phyloP scores from a whole-genome alignment of 1,140 invertebrate species.

The Meloidogyne hapla region DNA sequence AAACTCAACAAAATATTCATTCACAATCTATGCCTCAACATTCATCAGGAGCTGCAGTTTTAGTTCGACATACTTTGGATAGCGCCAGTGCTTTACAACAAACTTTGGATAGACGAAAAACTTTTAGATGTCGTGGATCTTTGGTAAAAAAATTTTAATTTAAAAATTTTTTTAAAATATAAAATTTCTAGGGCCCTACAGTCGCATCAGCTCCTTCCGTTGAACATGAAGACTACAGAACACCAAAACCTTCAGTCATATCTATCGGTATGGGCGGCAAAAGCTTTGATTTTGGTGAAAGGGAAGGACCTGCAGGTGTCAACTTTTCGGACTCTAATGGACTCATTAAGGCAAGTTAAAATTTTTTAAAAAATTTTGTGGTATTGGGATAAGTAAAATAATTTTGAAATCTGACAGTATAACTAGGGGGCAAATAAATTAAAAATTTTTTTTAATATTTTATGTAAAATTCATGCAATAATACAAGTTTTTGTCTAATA shows the following conservation, averaged over 20 bases:
- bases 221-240: slow-evolving; percentile 63
- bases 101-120: slow-evolving; percentile 48
- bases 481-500: too few species aligned
- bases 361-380: not conserved
- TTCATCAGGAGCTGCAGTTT: slow-evolving; percentile 21
- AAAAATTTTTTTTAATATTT: too few species aligned
- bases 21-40: not conserved
- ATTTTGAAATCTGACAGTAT: too few species aligned
- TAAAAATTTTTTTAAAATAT: not conserved
- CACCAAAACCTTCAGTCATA: slow-evolving; percentile 57
- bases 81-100: slow-evolving; percentile 44
- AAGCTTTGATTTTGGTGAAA: slow-evolving; percentile 58
- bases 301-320: slow-evolving; percentile 17
- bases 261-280: slow-evolving; percentile 59
- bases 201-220: slow-evolving; percentile 61
- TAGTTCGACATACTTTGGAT: slow-evolving; percentile 16
- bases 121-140: slow-evolving; percentile 45
- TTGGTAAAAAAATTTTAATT: slow-evolving; percentile 30
- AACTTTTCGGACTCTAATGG: slow-evolving; percentile 55
- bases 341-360: slow-evolving; percentile 56
- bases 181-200: slow-evolving; percentile 54
- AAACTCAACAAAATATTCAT: slow-evolving; percentile 16
- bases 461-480: too few species aligned
- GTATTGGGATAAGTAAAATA: too few species aligned
- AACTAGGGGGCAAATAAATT: too few species aligned